Percentiles rank a stretch among this genome's conserved stretches.
phyloP scores from a whole-genome alignment of 1,140 invertebrate species.

The Kradibia gibbosae region DNA sequence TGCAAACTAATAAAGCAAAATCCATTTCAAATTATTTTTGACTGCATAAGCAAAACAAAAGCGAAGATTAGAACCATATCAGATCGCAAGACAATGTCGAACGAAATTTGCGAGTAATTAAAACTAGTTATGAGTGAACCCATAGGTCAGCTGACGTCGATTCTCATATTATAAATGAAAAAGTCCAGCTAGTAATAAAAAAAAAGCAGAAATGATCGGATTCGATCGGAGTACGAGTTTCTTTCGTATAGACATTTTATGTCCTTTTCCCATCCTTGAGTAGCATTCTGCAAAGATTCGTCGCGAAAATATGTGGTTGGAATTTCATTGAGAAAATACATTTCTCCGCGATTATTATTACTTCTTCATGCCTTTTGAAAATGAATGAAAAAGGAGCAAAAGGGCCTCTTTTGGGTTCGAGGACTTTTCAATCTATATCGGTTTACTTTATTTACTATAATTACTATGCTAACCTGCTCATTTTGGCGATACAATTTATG shows the following conservation, averaged over 20 bases:
- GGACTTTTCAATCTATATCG: background rate
- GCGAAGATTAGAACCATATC: background rate
- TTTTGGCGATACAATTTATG: background rate
- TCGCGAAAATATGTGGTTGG: constrained; percentile 32
- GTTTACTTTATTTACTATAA: background rate
- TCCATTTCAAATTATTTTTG: too few relatives aligned
- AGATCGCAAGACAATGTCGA: constrained; percentile 50
- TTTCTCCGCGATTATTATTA: constrained; percentile 51
- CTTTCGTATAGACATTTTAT: background rate
- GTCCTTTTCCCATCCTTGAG: background rate
- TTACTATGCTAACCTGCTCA: too few relatives aligned
- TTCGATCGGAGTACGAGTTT: constrained; percentile 47
- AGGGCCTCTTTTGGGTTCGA: background rate
- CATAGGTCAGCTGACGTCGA: background rate
- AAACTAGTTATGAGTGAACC: constrained; percentile 53
- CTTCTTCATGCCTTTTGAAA: constrained; percentile 25
- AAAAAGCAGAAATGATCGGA: constrained; percentile 49
- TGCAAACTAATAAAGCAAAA: too few relatives aligned
- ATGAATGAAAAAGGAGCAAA: background rate
- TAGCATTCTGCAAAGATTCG: constrained; percentile 46
- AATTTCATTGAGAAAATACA: constrained; percentile 46
- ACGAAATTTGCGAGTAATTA: constrained; percentile 52
- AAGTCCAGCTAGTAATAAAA: constrained; percentile 38
- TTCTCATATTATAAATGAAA: constrained; percentile 47
- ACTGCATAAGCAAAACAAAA: too few relatives aligned